phyloP scores from a whole-genome alignment of 2,797 vertebrate species.

The Melanotaenia trifasciata region DNA sequence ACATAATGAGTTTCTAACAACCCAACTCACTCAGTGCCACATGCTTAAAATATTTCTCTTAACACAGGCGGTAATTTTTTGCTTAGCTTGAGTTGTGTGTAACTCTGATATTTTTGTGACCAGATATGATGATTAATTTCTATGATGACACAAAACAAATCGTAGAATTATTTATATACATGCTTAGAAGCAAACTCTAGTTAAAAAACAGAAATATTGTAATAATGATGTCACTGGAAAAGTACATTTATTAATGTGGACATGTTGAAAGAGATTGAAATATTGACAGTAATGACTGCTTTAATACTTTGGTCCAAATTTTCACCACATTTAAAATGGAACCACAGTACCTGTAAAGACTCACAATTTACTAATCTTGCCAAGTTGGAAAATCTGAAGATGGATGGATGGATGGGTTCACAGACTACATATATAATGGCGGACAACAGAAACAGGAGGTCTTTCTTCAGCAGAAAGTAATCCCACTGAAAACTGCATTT shows the following conservation, averaged over 20 bases:
- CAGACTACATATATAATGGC: neutral
- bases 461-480: neutral
- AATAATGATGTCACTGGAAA: neutral
- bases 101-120: neutral
- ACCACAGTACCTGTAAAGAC: neutral
- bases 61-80: neutral
- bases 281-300: neutral
- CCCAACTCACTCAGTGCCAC: neutral
- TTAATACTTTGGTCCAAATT: neutral
- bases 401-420: no score
- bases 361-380: neutral
- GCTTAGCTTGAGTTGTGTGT: neutral
- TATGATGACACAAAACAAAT: neutral
- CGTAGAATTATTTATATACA: neutral
- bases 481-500: neutral
- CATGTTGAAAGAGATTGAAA: neutral
- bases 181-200: neutral
- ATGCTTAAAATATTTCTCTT: neutral
- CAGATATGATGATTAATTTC: neutral
- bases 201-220: neutral
- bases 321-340: neutral
- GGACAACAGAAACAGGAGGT: neutral
- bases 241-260: neutral
- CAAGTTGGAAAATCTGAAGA: neutral
- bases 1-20: constrained; percentile 7